Conservation (phyloP, 2,113 vertebrate genomes). For the Nothoprocta perdicaria region DNA sequence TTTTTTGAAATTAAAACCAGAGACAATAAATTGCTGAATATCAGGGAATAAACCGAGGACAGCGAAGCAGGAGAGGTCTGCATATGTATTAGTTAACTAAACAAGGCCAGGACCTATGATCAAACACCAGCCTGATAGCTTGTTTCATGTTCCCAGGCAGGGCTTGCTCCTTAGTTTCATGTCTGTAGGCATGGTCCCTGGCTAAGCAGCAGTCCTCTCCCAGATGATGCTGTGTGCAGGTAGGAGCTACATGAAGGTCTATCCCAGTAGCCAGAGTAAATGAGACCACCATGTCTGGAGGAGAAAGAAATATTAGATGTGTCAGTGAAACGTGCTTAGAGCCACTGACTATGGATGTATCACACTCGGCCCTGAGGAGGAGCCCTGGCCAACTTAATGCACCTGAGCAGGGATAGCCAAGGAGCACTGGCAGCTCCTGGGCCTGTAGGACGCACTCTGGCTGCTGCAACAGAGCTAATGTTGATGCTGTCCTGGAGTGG, state of each 20-base stretch:
- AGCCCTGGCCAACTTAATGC: neutral
- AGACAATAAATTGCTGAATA: neutral
- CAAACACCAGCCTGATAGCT: neutral
- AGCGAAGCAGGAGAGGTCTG: neutral
- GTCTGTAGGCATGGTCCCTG: accelerated
- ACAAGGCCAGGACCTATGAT: neutral
- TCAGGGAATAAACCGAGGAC: neutral
- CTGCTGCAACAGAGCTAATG: neutral
- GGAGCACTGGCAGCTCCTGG: accelerated
- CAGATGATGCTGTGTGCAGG: neutral
- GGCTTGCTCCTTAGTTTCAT: neutral
- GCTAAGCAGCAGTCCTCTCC: neutral
- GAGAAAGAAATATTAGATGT: neutral
- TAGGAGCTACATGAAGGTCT: neutral
- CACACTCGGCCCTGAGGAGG: accelerated
- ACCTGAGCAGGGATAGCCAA: neutral
- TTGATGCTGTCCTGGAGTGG: accelerated
- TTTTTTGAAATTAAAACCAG: neutral
- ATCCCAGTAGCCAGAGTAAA: neutral
- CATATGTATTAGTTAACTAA: neutral
- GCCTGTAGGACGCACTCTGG: accelerated
- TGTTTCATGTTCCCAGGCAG: accelerated
- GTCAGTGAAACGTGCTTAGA: neutral
- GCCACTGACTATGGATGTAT: neutral
- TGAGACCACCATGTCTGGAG: neutral